Evolutionary conservation across 2,113 vertebrate species (phyloP).

Genomic region (Corynorhinus townsendii): DNA sequence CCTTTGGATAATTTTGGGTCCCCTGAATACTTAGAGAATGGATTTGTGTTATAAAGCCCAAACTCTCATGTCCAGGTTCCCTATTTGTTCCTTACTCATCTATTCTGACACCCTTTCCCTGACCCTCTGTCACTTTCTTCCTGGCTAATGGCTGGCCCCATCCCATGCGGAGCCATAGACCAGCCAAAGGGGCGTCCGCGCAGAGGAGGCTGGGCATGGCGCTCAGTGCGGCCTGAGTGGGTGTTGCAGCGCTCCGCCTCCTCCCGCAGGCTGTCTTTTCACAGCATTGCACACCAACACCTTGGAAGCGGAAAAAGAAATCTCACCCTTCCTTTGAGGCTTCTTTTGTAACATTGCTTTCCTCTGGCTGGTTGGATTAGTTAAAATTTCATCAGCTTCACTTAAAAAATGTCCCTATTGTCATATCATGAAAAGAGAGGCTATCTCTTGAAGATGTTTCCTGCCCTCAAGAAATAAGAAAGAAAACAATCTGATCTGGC

Average conservation of each 20-base stretch:
- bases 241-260: fast-evolving
- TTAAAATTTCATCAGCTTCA: constrained; percentile 70
- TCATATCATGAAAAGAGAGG: constrained; percentile 51
- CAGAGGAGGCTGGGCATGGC: background rate
- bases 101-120: background rate
- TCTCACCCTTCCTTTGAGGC: constrained; percentile 38
- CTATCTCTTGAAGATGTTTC: constrained; percentile 61
- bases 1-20: background rate
- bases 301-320: constrained; percentile 53
- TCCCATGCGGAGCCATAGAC: too few relatives aligned
- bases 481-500: background rate
- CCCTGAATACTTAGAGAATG: background rate
- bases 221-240: background rate
- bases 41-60: background rate
- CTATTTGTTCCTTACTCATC: background rate
- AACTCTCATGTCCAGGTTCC: background rate
- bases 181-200: background rate
- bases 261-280: background rate
- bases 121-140: background rate
- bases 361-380: constrained; percentile 61
- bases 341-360: constrained; percentile 65
- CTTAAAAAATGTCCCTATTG: constrained; percentile 24
- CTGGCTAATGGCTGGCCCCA: too few relatives aligned
- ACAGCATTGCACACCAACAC: background rate
- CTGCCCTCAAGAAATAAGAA: constrained; percentile 35